Base-by-base conservation (phyloP, 2,797 vertebrate species). In the Ibycter americanus region DNA sequence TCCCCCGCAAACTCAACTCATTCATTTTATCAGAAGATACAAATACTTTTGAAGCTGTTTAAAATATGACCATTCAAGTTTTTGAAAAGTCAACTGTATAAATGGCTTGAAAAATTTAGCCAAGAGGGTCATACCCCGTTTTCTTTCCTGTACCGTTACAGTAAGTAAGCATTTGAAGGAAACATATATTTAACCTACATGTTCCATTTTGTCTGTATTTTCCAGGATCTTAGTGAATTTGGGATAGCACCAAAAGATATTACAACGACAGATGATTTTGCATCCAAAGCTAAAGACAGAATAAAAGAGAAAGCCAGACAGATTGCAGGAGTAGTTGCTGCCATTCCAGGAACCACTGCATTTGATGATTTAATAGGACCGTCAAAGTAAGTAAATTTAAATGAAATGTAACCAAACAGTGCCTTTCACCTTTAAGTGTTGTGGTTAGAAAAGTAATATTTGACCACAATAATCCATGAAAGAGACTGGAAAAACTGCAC, bases 201-300 rank as follows among this genome's bases (percentile, higher is more conserved):
- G 31, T 38, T 47, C 51, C 12, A 31, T 85, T 67, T 81, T 94
- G 36, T 63, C 20, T 89, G 0, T 80, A 12, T 84, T 91, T 71
- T 88, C 23, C 83, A 99, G 99, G 99, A 99, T 97, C 98, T 99
- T 22, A 74, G 99, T 67, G 99, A 99, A 95, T 99, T 99, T 87
- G 99, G 99, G 55, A 99, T 99, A 87, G 99, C 99, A 34, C 99
- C 99, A 29, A 98, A 95, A 72, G 98, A 98, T 23, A 99, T 99
- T 97, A 98, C 98, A 58, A 99, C 99, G 55, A 99, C 99, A 7
- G 98, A 98, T 65, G 98, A 99, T 90, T 99, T 99, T 98, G 98
- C 98, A 15, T 99, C 99, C 22, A 97, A 98, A 93, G 98, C 97
- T 93, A 98, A 98, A 83, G 99, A 99, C 54, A 96, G 87, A 83